Evolutionary conservation across 2,797 vertebrate species (phyloP), one percentile per base, ranked within the genome.

Genomic region (Trachurus trachurus): DNA sequence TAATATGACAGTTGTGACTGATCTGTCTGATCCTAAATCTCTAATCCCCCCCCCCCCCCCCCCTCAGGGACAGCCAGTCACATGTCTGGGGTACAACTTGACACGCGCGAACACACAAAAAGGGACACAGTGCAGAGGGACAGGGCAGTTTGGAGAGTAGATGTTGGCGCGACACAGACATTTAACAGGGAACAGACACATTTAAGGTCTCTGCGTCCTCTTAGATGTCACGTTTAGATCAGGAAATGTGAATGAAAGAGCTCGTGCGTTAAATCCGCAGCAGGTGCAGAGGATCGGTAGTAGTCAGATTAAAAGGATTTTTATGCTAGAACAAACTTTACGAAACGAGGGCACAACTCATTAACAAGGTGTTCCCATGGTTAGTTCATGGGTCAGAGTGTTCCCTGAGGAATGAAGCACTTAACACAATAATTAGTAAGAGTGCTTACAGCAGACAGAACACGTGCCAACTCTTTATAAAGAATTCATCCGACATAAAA

Each of bases 21-120:
- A 86, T 86, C 81, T 34, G 87, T 79, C 86, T 89, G 86, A 86
- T 88, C 85, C 82, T 74, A 82, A 85, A 87, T 78, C 90, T 87
- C 72, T 89, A 89, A 89, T 86, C 88, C 74, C 57, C 57, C 40
- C 12, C 2, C 57, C 40, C 12, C 2, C 26, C 26, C 26, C 26
- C 26, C 1, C 26, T 26, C 26, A 34, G 59, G 56, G 66, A 63
- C 47, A 61, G 69, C 82, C 83, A 17, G 82, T 88, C 87, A 87
- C 84, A 78, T 87, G 88, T 80, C 66, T 26, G 61, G 47, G 66
- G 49, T 37, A 82, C 78, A 81, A 78, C 75, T 45, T 45, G 29
- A 66, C 65, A 2, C 15, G 2, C 5, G 5, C 17, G 39, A 37
- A 66, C 34, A 34, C 40, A 58, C 22, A 45, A 21, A 58, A 17